Evolutionary conservation across 1,140 invertebrate species (phyloP).

Genomic region (Thereuonema tuberculata): DNA sequence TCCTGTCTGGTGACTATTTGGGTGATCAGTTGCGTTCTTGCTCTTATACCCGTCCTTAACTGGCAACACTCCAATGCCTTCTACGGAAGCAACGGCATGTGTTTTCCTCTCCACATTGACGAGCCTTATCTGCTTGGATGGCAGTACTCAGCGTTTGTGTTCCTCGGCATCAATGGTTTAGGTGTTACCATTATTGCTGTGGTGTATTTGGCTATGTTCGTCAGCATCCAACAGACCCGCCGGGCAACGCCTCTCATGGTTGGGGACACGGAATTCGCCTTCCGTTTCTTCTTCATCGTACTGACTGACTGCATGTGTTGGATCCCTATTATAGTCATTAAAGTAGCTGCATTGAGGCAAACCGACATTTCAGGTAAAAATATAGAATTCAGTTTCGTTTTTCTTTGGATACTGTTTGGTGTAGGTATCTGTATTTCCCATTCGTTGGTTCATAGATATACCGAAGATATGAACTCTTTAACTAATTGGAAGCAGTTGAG

Average conservation of each 20-base stretch:
- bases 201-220: slow-evolving; percentile 48
- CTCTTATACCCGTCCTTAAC: slow-evolving; percentile 49
- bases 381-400: slow-evolving; percentile 15
- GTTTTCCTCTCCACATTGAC: slow-evolving; percentile 56
- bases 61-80: slow-evolving; percentile 46
- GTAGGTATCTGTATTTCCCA: no score
- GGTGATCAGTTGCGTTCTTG: slow-evolving; percentile 45
- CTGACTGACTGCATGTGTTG: slow-evolving; percentile 57
- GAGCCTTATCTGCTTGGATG: slow-evolving; percentile 52
- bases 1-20: slow-evolving; percentile 44
- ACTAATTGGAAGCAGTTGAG: no score
- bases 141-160: slow-evolving; percentile 59
- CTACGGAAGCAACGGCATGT: slow-evolving; percentile 48
- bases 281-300: slow-evolving; percentile 60
- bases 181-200: slow-evolving; percentile 46
- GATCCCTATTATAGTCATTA: slow-evolving; percentile 54
- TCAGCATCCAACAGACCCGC: slow-evolving; percentile 45
- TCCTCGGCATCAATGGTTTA: slow-evolving; percentile 48
- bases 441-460: no score
- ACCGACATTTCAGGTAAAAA: slow-evolving; percentile 39
- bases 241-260: slow-evolving; percentile 42
- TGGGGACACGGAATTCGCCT: slow-evolving; percentile 49
- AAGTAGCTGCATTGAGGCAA: slow-evolving; percentile 45
- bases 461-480: no score
- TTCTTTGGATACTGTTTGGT: slow-evolving; percentile 16